Base-by-base conservation (phyloP, 2,113 vertebrate species). In the Crotalus viridis region DNA sequence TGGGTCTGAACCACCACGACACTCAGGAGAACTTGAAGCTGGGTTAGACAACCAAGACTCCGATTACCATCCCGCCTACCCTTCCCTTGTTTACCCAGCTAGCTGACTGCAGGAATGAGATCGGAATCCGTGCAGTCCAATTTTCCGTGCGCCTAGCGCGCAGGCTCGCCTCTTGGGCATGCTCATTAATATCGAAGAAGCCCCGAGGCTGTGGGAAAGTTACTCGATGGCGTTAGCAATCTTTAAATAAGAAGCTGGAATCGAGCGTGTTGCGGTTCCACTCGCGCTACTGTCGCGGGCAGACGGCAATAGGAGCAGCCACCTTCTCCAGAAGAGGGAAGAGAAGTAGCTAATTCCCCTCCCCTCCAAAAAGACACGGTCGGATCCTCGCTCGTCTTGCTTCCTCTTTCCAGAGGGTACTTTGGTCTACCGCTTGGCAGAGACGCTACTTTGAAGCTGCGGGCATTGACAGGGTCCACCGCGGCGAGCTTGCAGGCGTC, bases 201-300 rank as follows among this genome's bases (percentile, higher is more conserved):
- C 88, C 56, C 51, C 52, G 1, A 46, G 91, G 54, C 26, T 5
- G 33, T 46, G 89, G 89, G 94, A 91, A 94, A 95, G 94, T 94
- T 95, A 93, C 93, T 94, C 92, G 89, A 85, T 4, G 91, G 64
- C 81, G 85, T 85, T 19, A 51, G 92, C 28, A 22, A 81, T 9
- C 61, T 91, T 93, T 24, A 64, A 91, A 86, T 6, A 3, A 57
- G 87, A 88, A 81, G 89, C 90, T 8, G 87, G 88, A 48, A 26
- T 10, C 17, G 89, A 59, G 90, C 90, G 93, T 54, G 59, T 10
- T 1, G 57, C 81, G 22, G 81, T 61, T 4, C 26, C 3, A 19
- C 54, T 54, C 64, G 48, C 5, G 64, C 64, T 26, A 54, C 46
- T 7, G 22, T 12, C 48, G 3, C 28, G 56, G n/a, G 56, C 15